Evolutionary conservation across 2,797 vertebrate genomes (phyloP).

Genomic region (Steatocranus sp.): DNA sequence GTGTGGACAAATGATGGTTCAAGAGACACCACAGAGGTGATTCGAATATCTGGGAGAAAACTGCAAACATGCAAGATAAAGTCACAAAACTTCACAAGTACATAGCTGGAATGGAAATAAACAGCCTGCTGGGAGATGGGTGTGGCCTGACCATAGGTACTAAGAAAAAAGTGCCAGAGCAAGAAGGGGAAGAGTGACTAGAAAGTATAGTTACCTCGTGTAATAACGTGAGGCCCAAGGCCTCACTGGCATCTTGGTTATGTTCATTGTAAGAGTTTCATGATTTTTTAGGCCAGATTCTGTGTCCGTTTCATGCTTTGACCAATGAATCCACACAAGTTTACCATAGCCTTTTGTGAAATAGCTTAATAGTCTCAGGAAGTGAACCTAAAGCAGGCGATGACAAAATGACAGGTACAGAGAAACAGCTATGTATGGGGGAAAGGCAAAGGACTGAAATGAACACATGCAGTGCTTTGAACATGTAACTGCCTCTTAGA

Average conservation of each 20-base stretch:
- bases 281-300: background rate
- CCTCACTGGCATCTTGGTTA: background rate
- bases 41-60: background rate
- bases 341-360: background rate
- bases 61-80: background rate
- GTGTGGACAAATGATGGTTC: background rate
- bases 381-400: background rate
- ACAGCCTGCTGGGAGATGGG: background rate
- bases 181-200: background rate
- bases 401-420: slow-evolving; percentile 7
- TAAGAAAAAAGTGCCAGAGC: background rate
- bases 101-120: background rate
- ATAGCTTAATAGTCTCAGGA: background rate
- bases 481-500: background rate
- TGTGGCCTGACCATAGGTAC: background rate
- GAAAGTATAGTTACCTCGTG: background rate
- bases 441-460: background rate
- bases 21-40: background rate
- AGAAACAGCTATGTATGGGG: background rate
- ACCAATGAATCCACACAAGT: background rate
- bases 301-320: background rate
- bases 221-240: background rate
- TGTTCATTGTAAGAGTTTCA: background rate
- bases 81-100: background rate
- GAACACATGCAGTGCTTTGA: background rate